Percentiles rank a stretch among this genome's conserved stretches.
These are phyloP conservation scores for Creontiades dilutus DNA, from an alignment of 2,888 invertebrate species.

Conservation along the genomic window DNA sequence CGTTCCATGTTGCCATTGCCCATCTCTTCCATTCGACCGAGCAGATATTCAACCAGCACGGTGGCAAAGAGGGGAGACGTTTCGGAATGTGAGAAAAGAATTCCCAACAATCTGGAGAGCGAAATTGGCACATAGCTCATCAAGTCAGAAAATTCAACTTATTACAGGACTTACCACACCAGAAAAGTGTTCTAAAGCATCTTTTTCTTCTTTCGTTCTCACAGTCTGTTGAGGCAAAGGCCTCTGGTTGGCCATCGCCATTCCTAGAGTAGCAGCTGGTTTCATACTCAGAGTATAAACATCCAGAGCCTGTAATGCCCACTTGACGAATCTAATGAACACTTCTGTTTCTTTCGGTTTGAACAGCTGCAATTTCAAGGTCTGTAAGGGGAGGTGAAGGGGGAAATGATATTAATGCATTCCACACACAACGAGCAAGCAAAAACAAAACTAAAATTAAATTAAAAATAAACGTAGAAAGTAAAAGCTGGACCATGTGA, in stretches of 20 bases:
- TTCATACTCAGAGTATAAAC: constrained; percentile 88
- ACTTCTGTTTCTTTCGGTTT: constrained; percentile 90
- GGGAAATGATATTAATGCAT: constrained; percentile 65
- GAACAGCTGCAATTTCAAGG: constrained; percentile 73
- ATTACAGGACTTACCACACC: constrained; percentile 86
- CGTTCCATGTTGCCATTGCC: constrained; percentile 92
- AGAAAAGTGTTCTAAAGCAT: constrained; percentile 97
- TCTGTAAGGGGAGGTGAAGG: constrained; percentile 69
- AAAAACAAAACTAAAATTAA: background rate
- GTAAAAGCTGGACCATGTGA: background rate
- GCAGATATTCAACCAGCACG: constrained; percentile 94
- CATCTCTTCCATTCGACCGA: constrained; percentile 98
- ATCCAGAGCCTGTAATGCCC: constrained; percentile 96
- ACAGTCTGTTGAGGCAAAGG: constrained; percentile 79
- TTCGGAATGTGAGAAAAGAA: constrained; percentile 93
- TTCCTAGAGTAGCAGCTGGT: constrained; percentile 81
- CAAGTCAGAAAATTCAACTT: background rate
- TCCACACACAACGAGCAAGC: constrained; percentile 67
- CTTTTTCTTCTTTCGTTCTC: constrained; percentile 97
- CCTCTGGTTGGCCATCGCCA: constrained; percentile 78
- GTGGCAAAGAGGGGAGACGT: constrained; percentile 98
- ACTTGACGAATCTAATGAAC: constrained; percentile 94
- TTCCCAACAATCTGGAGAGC: constrained; percentile 96
- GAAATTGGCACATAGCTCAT: constrained; percentile 84
- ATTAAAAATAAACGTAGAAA: constrained; percentile 61